Base-by-base conservation (phyloP, 1,140 invertebrate genomes). In the Galendromus occidentalis region DNA sequence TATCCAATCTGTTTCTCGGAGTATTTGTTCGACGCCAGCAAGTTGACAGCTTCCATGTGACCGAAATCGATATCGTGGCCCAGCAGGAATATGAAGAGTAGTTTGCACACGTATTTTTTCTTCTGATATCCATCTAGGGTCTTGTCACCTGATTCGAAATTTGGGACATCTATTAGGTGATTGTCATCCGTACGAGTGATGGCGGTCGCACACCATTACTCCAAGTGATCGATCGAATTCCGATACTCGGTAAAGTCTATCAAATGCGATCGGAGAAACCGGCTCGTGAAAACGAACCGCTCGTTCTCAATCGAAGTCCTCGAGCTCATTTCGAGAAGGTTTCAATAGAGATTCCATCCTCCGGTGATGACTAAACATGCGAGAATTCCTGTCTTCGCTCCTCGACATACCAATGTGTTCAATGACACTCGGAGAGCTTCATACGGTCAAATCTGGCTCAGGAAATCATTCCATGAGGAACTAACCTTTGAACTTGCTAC, bases 81-180 rank as follows among this genome's bases (percentile, higher is more conserved):
- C 68, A 99, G 83, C 51, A 99, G 80, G 78, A 99, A 99, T 72
- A 99, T 99, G 78, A 99, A 99, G 22, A 99, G 79, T 66, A 99
- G 79, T 78, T 99, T 99, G 80, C 96, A 99, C 41, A 99, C 95
- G 84, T 99, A 99, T 80, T 99, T 99, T 80, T 99, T 99, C 81
- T 99, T 99, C 75, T 99, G 95, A 77, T 99, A 99, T 22, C 96
- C 96, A 82, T 99, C 96, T 42, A 99, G 79, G 39, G 96, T 98
- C 82, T 98, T 98, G 77, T 99, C 96, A 66, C 95, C 82, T 81
- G 59, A 69, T 42, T 14, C 29, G 70, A 33, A 9, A 65, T 69
- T 47, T n/a, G 2, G 7, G 66, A 1, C 1, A 47, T 18, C 12
- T 0, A 29, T 12, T 71, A 9, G 14, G 41, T 44, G 9, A 63